phyloP scores from a whole-genome alignment of 2,888 invertebrate genomes.

The Celastrina argiolus region DNA sequence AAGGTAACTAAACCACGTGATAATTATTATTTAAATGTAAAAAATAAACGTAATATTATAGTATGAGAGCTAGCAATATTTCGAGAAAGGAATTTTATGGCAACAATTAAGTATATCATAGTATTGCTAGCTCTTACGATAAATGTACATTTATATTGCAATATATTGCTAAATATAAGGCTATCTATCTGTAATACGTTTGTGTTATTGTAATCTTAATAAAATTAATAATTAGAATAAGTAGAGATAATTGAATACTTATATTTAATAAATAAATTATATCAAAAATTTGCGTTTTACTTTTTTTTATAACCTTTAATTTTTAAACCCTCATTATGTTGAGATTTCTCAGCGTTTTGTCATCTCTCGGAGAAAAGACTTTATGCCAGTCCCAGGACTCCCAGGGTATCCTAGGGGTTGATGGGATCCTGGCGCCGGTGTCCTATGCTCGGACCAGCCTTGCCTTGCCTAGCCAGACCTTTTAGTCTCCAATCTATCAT shows the following conservation, averaged over 20 bases:
- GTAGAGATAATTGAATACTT: constrained; percentile 30
- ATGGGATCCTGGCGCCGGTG: no score
- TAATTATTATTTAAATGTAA: constrained; percentile 39
- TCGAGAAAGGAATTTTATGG: neutral
- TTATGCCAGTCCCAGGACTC: no score
- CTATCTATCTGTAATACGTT: constrained; percentile 41
- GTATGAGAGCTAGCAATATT: neutral
- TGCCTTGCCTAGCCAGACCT: no score
- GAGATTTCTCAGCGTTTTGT: no score
- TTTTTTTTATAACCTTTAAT: constrained; percentile 43
- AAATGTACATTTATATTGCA: constrained; percentile 52
- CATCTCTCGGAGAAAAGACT: no score
- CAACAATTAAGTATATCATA: neutral
- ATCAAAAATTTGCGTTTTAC: constrained; percentile 66
- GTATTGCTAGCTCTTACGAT: neutral
- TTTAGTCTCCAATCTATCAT: no score
- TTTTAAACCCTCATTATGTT: no score
- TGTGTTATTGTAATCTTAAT: constrained; percentile 50
- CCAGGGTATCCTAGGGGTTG: no score
- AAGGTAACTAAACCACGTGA: constrained; percentile 68
- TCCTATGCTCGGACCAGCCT: no score
- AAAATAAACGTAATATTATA: constrained; percentile 1
- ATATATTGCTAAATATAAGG: constrained; percentile 44
- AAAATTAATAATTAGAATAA: constrained; percentile 35
- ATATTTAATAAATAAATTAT: constrained; percentile 51